Conservation (phyloP, 2,113 vertebrate genomes). For the Colius striatus region DNA sequence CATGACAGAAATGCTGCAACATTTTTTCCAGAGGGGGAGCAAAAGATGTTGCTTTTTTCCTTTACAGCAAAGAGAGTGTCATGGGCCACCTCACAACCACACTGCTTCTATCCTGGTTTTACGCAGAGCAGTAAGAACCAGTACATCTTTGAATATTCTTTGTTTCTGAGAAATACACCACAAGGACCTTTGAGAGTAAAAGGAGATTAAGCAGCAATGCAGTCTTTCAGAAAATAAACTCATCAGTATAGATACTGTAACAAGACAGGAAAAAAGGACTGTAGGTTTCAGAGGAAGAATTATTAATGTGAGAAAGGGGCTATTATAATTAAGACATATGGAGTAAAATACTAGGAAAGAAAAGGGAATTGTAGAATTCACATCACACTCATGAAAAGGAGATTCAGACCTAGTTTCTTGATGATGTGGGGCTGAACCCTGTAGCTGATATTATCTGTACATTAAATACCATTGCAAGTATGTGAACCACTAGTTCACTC, state of each 20-base stretch:
- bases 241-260: neutral
- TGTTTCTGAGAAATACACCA: neutral
- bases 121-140: neutral
- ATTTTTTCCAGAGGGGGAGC: neutral
- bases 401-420: neutral
- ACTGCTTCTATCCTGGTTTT: neutral
- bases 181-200: neutral
- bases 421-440: neutral
- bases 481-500: neutral
- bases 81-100: neutral
- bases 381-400: neutral
- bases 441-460: neutral
- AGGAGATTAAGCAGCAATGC: rapidly evolving
- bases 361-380: neutral
- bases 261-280: neutral
- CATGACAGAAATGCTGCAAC: neutral
- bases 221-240: neutral
- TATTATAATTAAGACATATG: neutral
- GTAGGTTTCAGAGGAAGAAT: neutral
- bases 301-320: neutral
- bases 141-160: neutral
- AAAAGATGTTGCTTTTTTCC: neutral
- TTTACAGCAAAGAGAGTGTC: neutral
- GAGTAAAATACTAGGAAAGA: neutral
- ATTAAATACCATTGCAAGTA: neutral